Evolutionary conservation across 2,797 vertebrate genomes (phyloP).

Genomic region (Parotocinclus haroldoi): DNA sequence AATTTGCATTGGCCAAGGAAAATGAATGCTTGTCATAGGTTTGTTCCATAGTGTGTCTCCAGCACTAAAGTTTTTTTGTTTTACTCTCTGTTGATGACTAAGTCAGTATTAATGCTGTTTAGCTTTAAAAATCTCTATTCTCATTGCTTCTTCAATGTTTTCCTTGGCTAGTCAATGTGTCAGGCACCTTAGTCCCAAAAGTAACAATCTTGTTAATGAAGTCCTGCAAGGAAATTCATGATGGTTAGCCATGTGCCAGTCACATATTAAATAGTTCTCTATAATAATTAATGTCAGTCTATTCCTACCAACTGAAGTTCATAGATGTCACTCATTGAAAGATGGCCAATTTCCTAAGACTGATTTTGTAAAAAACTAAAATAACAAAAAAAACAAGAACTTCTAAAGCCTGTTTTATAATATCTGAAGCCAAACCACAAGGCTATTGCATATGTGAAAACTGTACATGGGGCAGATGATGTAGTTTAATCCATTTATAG

Average conservation of each 20-base stretch:
- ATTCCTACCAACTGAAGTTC: not conserved
- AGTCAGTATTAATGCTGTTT: constrained; percentile 57
- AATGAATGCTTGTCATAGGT: constrained; percentile 48
- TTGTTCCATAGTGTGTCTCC: constrained; percentile 6
- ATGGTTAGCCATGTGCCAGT: constrained; percentile 15
- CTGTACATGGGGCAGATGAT: constrained; percentile 28
- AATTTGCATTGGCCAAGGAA: constrained; percentile 46
- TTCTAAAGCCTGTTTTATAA: not conserved
- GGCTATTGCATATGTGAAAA: constrained; percentile 50
- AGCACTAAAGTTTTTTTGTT: no score
- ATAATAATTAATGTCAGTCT: constrained; percentile 1
- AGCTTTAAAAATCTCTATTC: not conserved
- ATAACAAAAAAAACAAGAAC: no score
- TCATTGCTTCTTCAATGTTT: constrained; percentile 9
- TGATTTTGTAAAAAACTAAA: constrained; percentile 12
- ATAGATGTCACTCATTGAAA: constrained; percentile 4
- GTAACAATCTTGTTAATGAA: not conserved
- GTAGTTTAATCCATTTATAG: constrained; percentile 14
- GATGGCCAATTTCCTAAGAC: constrained; percentile 9
- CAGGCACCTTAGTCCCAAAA: constrained; percentile 9
- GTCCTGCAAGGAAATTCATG: constrained; percentile 1
- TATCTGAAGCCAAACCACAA: constrained; percentile 70
- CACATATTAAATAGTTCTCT: not conserved
- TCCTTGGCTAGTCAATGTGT: constrained; percentile 2
- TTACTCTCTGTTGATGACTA: constrained; percentile 35